Conservation (phyloP, 2,113 vertebrate species). For the Notothenia rossii region DNA sequence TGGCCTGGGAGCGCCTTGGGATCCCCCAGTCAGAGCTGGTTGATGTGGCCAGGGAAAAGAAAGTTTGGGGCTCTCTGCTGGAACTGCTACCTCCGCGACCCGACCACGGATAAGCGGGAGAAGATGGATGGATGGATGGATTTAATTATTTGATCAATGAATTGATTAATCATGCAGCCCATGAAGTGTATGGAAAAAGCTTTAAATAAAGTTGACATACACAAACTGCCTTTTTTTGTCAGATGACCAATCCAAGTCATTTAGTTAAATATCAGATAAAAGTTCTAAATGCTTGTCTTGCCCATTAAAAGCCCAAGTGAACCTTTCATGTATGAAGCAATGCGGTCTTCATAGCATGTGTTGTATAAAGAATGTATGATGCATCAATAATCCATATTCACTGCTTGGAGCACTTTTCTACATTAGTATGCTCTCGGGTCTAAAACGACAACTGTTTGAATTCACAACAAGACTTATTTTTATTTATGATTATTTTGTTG, state of each 20-base stretch:
- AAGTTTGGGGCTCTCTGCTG: too few species aligned
- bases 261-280: neutral
- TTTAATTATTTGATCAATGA: neutral
- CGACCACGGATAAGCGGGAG: too few species aligned
- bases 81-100: too few species aligned
- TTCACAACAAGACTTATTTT: conserved; percentile 7
- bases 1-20: too few species aligned
- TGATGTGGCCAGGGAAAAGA: too few species aligned
- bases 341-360: conserved; percentile 49
- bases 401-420: conserved; percentile 44
- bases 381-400: conserved; percentile 75
- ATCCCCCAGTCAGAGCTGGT: too few species aligned
- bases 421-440: conserved; percentile 30
- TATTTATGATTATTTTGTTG: conserved; percentile 33
- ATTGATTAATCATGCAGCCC: neutral
- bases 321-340: conserved; percentile 24
- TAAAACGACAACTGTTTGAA: conserved; percentile 28
- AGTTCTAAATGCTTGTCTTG: neutral
- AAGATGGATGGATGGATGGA: neutral
- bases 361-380: conserved; percentile 72
- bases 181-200: neutral
- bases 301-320: neutral
- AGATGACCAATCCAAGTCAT: neutral
- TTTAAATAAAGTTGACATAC: too few species aligned
- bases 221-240: neutral